Percentiles rank a stretch among this genome's conserved stretches.
Evolutionary conservation across 2,888 invertebrate species (phyloP).

Genomic region (Rhingia rostrata): DNA sequence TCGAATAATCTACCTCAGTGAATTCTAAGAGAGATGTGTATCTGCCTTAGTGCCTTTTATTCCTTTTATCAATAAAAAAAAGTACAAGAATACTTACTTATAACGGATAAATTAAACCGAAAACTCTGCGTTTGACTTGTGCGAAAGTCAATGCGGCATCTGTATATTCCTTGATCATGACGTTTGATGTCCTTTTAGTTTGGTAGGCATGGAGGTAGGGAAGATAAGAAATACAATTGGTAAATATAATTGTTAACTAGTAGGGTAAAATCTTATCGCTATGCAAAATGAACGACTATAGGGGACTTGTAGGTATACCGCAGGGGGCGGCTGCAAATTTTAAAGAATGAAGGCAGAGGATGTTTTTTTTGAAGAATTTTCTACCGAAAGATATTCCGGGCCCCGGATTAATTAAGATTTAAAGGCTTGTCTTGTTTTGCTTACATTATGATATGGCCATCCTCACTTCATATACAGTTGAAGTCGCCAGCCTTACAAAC

Average conservation of each 20-base stretch:
- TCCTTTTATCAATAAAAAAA: constrained; percentile 19
- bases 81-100: constrained; percentile 87
- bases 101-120: constrained; percentile 94
- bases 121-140: constrained; percentile 95
- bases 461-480: no score
- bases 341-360: no score
- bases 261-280: constrained; percentile 4
- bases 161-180: constrained; percentile 94
- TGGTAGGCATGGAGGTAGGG: constrained; percentile 13
- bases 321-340: no score
- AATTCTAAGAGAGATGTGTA: constrained; percentile 1
- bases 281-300: background rate
- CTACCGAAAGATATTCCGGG: no score
- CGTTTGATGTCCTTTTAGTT: constrained; percentile 88
- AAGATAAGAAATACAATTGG: constrained; percentile 6
- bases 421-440: no score
- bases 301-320: background rate
- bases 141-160: constrained; percentile 94
- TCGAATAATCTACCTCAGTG: background rate
- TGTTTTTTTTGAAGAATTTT: no score
- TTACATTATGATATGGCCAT: no score
- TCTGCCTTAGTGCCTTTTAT: background rate
- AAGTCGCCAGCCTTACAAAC: no score
- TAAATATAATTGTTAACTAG: background rate
- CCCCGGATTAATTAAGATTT: no score